Base-by-base conservation (phyloP, 2,113 vertebrate species). In the Dryoscopus gambensis region DNA sequence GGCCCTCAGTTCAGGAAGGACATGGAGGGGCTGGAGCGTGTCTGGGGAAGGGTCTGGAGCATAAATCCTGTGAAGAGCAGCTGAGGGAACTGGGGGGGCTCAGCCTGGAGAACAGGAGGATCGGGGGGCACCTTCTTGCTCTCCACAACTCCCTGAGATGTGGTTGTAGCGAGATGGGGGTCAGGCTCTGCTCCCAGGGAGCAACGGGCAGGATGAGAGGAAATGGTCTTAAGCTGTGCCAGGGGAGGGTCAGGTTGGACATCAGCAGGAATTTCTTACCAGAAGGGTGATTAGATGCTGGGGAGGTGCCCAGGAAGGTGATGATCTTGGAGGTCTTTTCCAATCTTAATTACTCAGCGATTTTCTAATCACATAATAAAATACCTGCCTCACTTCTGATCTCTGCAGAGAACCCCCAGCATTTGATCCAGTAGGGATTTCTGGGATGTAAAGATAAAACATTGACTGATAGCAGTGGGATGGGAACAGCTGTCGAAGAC, bases 161-260 rank as follows among this genome's bases (percentile, higher is more conserved):
- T 39, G 64, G 2, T 1, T 19, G 44, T 2, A 33, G 28, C 0
- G 1, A 44, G 33, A 12, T 15, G 9, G 14, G 24, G 27, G 10
- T 37, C 5, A 0, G 37, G 18, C 52, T 74, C 8, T 52, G 22
- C 37, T 52, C 44, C 27, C 33, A 16, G 44, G 22, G 44, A 81
- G 7, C 27, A 33, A 4, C 0, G 0, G 23, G 39, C 19, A 65
- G 76, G 27, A 57, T 11, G 28, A n/a, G 52, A 67, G 27, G 60
- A 24, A 33, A 74, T 6, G 5, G 27, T 11, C 52, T 44, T 31
- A 20, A 37, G 3, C 44, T 44, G 37, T 22, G 33, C 27, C 59
- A 44, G 10, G 27, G 37, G 10, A 52, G 23, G 19, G 46, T 39
- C 33, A 24, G 23, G 33, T 1, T 46, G 68, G 28, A 24, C 33